Base-by-base conservation (phyloP, 2,888 invertebrate species). In the Xylocampa areola region DNA sequence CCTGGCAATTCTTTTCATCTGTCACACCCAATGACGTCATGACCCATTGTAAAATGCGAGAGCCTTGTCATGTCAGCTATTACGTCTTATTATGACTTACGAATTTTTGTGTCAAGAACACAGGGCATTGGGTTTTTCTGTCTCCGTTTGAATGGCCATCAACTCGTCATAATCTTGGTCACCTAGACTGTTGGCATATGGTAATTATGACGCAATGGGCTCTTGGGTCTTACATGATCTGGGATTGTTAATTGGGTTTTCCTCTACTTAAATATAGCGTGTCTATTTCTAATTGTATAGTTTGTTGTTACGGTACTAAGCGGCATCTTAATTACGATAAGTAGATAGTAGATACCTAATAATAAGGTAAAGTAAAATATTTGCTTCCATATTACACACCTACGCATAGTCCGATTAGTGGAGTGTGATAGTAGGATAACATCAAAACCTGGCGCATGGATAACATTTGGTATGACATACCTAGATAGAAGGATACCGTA, bases 1-100 rank as follows among this genome's bases (percentile, higher is more conserved):
- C 72, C 58, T 64, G 58, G 82, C 80, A 88, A 88, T 88, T 88
- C 87, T 87, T 88, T 88, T 84, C 79, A 86, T 77, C 71, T 87
- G 88, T 87, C 88, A 87, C 44, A 45, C 55, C 55, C 48, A 35
- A 49, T 80, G 79, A 85, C 82, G 81, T 80, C 84, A 80, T 63
- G 30, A 21, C 33, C 73, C 30, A 70, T 76, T 69, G 68, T 79
- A 77, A 80, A 78, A 70, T 65, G 68, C 68, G 62, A 54, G 50
- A 66, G 58, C 71, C 79, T 82, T 79, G 77, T 74, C 61, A 54
- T 72, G 69, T 76, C 73, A 62, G 62, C 55, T 74, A 71, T 76
- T 72, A 77, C 44, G 44, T 40, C 37, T 52, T 61, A 70, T 73
- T 68, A 68, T 66, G 45, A 43, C 44, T 63, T 61, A 59, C 35